Evolutionary conservation across 2,797 vertebrate species (phyloP).

Genomic region (Cichlasoma orientale): DNA sequence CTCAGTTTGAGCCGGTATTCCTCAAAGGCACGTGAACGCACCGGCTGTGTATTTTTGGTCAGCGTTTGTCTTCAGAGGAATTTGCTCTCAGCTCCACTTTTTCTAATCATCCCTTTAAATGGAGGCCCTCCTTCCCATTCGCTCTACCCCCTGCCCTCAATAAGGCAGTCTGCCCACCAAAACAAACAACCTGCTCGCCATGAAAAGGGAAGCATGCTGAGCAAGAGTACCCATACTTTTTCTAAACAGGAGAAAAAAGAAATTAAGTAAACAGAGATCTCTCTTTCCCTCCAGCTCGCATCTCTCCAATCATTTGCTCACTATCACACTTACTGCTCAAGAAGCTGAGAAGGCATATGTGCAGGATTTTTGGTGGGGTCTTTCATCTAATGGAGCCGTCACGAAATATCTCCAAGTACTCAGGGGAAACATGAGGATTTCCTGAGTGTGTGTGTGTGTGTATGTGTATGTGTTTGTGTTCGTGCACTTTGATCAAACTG

Average conservation of each 20-base stretch:
- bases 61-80: conserved; percentile 20
- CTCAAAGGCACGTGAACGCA: conserved; percentile 21
- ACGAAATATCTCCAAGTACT: conserved; percentile 40
- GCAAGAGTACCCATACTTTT: conserved; percentile 40
- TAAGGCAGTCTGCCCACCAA: conserved; percentile 51
- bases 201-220: conserved; percentile 51
- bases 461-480: conserved; percentile 24
- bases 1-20: neutral
- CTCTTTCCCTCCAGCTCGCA: conserved; percentile 30
- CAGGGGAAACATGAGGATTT: conserved; percentile 48
- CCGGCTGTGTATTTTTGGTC: conserved; percentile 1
- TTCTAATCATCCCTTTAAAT: conserved; percentile 55
- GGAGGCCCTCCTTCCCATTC: conserved; percentile 30
- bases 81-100: conserved; percentile 43
- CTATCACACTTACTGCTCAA: conserved; percentile 31
- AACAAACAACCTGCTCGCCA: conserved; percentile 57
- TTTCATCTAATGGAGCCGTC: conserved; percentile 56
- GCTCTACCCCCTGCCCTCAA: conserved; percentile 48
- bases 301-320: conserved; percentile 18
- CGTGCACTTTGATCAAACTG: conserved; percentile 63
- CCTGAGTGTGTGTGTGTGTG: conserved; percentile 7
- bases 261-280: conserved; percentile 32
- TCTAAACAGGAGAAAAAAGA: conserved; percentile 34
- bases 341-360: conserved; percentile 49
- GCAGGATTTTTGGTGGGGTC: conserved; percentile 27